Evolutionary conservation across 2,113 vertebrate genomes (phyloP).

Genomic region (Pteropus alecto): DNA sequence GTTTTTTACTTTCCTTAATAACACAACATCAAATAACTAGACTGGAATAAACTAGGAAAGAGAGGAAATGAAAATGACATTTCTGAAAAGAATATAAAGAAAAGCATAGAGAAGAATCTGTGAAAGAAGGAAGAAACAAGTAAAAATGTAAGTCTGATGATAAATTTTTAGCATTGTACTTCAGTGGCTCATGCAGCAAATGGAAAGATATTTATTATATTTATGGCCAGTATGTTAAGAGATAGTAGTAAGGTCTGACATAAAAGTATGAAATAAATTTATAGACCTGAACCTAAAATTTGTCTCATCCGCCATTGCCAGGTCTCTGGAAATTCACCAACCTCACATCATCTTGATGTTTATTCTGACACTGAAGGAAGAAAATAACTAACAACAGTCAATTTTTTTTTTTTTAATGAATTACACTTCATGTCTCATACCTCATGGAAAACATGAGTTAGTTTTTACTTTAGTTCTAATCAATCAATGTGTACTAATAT

Average conservation of each 20-base stretch:
- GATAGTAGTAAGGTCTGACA: neutral
- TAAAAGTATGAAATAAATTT: neutral
- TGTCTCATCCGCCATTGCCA: neutral
- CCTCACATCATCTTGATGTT: neutral
- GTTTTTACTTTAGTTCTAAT: neutral
- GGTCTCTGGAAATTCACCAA: neutral
- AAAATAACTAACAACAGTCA: neutral
- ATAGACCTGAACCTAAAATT: neutral
- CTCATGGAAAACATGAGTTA: neutral
- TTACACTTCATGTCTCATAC: neutral
- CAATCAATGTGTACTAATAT: neutral
- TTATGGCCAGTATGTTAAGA: neutral
- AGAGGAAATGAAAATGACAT: slow-evolving; percentile 61
- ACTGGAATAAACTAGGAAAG: slow-evolving; percentile 71
- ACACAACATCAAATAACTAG: slow-evolving; percentile 65
- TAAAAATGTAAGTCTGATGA: neutral
- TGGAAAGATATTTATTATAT: neutral
- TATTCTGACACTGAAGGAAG: neutral
- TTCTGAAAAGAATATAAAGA: neutral
- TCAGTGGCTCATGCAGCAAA: neutral
- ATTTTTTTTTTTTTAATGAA: neutral
- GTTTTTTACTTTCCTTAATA: slow-evolving; percentile 74
- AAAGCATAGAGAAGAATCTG: neutral
- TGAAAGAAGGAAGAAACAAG: neutral
- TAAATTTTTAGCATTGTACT: neutral